Evolutionary conservation across 2,113 vertebrate species (phyloP).

Genomic region (Cygnus atratus): DNA sequence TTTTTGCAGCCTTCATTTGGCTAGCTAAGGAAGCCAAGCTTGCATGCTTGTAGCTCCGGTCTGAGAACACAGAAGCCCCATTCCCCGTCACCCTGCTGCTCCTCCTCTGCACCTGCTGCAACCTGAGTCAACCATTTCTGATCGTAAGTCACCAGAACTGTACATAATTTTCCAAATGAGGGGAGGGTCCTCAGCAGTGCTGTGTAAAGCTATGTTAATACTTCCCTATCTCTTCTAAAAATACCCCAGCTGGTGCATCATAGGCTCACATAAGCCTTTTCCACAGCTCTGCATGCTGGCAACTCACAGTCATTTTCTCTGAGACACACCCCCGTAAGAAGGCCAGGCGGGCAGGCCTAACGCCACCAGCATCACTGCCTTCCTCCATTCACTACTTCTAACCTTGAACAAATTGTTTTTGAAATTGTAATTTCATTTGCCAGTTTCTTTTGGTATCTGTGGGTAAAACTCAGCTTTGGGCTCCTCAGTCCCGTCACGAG

Average conservation of each 20-base stretch:
- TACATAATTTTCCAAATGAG: not conserved
- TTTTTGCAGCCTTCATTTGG: not conserved
- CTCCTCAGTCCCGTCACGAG: not conserved
- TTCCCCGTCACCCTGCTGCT: not conserved
- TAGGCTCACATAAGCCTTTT: slow-evolving; percentile 12
- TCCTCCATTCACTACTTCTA: not conserved
- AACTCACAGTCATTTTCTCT: slow-evolving; percentile 26
- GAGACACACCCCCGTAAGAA: not conserved
- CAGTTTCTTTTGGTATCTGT: not conserved
- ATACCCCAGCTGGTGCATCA: not conserved
- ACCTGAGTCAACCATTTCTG: slow-evolving; percentile 28
- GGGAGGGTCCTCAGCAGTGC: not conserved
- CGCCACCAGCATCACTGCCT: not conserved
- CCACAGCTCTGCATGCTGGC: not conserved
- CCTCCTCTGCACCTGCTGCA: not conserved
- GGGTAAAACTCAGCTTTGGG: not conserved
- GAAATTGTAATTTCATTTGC: not conserved
- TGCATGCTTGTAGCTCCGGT: not conserved
- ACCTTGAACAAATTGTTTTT: not conserved
- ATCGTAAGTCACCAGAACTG: not conserved
- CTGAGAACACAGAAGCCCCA: not conserved
- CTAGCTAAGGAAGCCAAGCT: not conserved
- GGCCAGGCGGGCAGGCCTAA: not conserved
- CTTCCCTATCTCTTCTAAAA: slow-evolving; percentile 43
- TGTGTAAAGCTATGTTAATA: not conserved